Percentiles rank a stretch among this genome's conserved stretches.
These are phyloP conservation scores for Bombus haemorrhoidalis DNA, from an alignment of 1,140 invertebrate genomes.

Conservation along the genomic window DNA sequence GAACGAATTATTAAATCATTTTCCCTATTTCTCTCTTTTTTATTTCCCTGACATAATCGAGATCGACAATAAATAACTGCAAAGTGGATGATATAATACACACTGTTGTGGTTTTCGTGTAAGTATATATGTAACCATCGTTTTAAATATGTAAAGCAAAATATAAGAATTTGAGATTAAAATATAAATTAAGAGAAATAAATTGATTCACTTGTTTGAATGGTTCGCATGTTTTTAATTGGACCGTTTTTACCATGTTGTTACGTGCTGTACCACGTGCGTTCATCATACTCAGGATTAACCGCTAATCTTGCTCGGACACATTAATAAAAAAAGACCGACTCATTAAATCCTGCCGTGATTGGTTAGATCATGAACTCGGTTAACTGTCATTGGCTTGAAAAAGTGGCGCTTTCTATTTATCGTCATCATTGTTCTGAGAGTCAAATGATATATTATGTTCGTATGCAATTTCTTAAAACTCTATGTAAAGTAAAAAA, in stretches of 20 bases:
- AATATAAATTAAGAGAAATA: not conserved
- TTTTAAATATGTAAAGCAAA: not conserved
- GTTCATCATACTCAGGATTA: not conserved
- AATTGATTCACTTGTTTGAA: not conserved
- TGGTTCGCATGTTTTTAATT: not conserved
- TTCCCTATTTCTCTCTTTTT: not conserved
- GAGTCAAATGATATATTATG: not conserved
- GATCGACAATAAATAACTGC: not conserved
- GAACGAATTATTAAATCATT: not conserved
- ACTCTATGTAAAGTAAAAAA: no score
- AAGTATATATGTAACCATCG: not conserved
- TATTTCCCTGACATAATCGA: not conserved
- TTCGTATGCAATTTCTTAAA: not conserved
- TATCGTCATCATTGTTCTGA: no score
- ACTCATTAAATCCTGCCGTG: not conserved
- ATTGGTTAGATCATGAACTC: not conserved
- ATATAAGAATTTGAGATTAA: not conserved
- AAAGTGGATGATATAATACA: not conserved
- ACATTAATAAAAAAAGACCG: not conserved
- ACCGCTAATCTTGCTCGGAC: not conserved
- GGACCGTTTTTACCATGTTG: not conserved
- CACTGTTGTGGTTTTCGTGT: not conserved
- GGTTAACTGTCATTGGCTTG: not conserved
- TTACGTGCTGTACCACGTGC: not conserved
- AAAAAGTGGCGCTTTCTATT: constrained; percentile 1